Evolutionary conservation across 2,797 vertebrate genomes (phyloP), one percentile per base, ranked within the genome.

Genomic region (Tiaroga cobitis): DNA sequence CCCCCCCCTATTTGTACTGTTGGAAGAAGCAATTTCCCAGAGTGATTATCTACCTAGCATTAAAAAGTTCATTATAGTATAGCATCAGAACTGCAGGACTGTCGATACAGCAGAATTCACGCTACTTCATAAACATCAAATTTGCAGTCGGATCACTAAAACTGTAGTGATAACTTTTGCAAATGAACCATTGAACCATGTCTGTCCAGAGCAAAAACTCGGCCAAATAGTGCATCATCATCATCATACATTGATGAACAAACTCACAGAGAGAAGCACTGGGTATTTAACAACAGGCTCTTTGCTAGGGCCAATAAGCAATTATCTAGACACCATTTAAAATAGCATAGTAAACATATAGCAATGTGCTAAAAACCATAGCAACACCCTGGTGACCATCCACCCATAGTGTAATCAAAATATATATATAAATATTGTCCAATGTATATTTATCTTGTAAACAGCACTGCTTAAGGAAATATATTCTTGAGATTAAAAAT

Each of bases 21-120:
- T 43, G 15, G 61, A 85, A 69, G 81, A 74, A 73, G n/a, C 81
- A 51, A 59, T 87, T 89, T 82, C 61, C 76, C 69, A 83, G 80
- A 75, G 70, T 61, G 83, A 89, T 83, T 75, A 63, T 85, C 32
- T 76, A 74, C 59, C 78, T 56, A 63, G 13, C 54, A 68, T 81
- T 83, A 83, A 68, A 86, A 83, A 19, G 26, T 46, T 21, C 29
- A 16, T 46, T 73, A 81, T 39, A 29, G 43, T 8, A 49, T 49
- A 16, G 41, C 5, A 18, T 29, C 61, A 84, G 32, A 32, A 81
- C 56, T 68, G 18, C 9, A 80, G 15, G 26, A 70, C 43, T 79
- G 72, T 77, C 39, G 37, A 80, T 21, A 43, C 39, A 70, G 29
- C 65, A 74, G 32, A 37, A 78, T 51, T 79, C 80, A 16, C 15